Conservation (phyloP, 2,888 invertebrate genomes). For the Acleris cristana region DNA sequence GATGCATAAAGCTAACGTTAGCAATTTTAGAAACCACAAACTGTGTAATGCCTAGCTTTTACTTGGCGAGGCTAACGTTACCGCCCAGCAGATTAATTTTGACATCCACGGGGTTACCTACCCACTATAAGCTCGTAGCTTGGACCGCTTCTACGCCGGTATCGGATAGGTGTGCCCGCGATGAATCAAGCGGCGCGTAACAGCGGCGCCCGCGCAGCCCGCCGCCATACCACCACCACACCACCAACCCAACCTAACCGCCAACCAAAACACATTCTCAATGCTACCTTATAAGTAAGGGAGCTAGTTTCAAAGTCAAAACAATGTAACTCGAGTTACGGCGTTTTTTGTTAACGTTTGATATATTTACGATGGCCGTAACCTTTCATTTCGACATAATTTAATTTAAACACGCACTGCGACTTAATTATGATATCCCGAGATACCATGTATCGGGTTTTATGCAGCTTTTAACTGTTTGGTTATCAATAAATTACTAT, state of each 20-base stretch:
- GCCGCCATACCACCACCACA: slow-evolving; percentile 19
- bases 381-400: slow-evolving; percentile 76
- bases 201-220: slow-evolving; percentile 62
- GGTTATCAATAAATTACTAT: slow-evolving; percentile 37
- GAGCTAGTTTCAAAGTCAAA: too few relatives aligned
- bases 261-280: slow-evolving; percentile 43
- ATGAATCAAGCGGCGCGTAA: slow-evolving; percentile 65
- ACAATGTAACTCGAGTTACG: neutral
- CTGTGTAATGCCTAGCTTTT: too few relatives aligned
- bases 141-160: slow-evolving; percentile 4
- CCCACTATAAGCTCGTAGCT: neutral
- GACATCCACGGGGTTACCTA: too few relatives aligned
- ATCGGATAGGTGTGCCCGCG: slow-evolving; percentile 44
- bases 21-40: too few relatives aligned
- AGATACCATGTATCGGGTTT: slow-evolving; percentile 47
- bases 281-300: neutral
- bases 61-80: too few relatives aligned
- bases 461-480: slow-evolving; percentile 33
- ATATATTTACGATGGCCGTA: slow-evolving; percentile 62
- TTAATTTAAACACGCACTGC: slow-evolving; percentile 73
- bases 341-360: neutral
- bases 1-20: too few relatives aligned
- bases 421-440: slow-evolving; percentile 75
- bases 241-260: slow-evolving; percentile 16
- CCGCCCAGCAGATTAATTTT: too few relatives aligned